phyloP scores from a whole-genome alignment of 2,888 invertebrate species.

The Pollenia labialis region DNA sequence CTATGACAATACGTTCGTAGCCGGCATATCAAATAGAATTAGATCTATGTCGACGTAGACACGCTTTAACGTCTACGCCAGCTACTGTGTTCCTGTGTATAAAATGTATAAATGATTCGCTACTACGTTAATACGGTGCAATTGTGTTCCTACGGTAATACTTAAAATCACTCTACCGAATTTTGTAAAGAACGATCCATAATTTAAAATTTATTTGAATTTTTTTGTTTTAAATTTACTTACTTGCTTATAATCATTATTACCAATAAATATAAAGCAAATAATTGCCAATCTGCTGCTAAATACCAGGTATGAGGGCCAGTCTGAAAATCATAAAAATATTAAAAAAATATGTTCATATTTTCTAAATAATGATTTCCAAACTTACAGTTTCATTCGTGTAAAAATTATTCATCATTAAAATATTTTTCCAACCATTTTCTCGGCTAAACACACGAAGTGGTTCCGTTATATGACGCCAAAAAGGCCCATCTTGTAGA shows the following conservation, averaged over 20 bases:
- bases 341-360: background rate
- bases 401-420: slow-evolving; percentile 82
- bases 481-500: slow-evolving; percentile 83
- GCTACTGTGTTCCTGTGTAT: too few relatives aligned
- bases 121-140: too few relatives aligned
- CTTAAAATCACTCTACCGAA: too few relatives aligned
- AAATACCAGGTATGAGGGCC: slow-evolving; percentile 82
- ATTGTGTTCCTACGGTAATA: too few relatives aligned
- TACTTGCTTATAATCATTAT: slow-evolving; percentile 79
- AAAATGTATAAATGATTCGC: too few relatives aligned
- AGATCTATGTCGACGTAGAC: too few relatives aligned
- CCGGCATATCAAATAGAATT: too few relatives aligned
- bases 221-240: slow-evolving; percentile 37
- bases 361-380: background rate
- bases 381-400: slow-evolving; percentile 77
- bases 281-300: slow-evolving; percentile 81
- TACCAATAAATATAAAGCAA: slow-evolving; percentile 78
- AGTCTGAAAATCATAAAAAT: slow-evolving; percentile 76
- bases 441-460: slow-evolving; percentile 81
- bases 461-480: slow-evolving; percentile 81
- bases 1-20: too few relatives aligned
- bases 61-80: too few relatives aligned
- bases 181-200: too few relatives aligned
- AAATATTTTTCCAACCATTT: slow-evolving; percentile 83
- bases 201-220: background rate